Percentiles rank a stretch among this genome's conserved stretches.
phyloP scores from a whole-genome alignment of 1,140 invertebrate species.

The Brachionus koreanus region DNA sequence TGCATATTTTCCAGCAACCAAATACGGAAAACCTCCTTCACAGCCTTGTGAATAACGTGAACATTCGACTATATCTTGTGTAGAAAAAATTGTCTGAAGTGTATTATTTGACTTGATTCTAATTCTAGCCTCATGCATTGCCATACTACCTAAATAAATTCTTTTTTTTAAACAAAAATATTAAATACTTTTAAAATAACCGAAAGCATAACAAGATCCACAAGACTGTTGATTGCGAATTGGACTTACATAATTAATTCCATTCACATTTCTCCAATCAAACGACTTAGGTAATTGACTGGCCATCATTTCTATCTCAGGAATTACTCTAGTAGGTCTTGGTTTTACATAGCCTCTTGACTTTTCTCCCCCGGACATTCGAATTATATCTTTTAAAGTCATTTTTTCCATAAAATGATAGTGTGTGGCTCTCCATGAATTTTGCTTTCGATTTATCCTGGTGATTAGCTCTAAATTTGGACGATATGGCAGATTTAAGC shows the following conservation, averaged over 20 bases:
- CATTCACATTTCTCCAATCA: slow-evolving; percentile 62
- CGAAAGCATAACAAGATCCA: slow-evolving; percentile 63
- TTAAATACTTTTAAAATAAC: slow-evolving; percentile 53
- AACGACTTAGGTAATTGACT: slow-evolving; percentile 58
- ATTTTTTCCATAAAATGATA: slow-evolving; percentile 57
- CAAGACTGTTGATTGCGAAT: slow-evolving; percentile 61
- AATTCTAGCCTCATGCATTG: slow-evolving; percentile 57
- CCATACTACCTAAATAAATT: slow-evolving; percentile 47
- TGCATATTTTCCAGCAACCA: slow-evolving; percentile 61
- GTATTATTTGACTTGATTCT: slow-evolving; percentile 60
- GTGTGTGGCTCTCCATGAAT: slow-evolving; percentile 57
- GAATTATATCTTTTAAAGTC: slow-evolving; percentile 53
- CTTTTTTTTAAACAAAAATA: slow-evolving; percentile 56
- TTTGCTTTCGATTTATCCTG: slow-evolving; percentile 58
- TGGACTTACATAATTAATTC: slow-evolving; percentile 61
- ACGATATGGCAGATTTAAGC: slow-evolving; percentile 43
- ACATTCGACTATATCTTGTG: slow-evolving; percentile 63
- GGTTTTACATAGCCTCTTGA: slow-evolving; percentile 48
- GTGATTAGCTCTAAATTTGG: slow-evolving; percentile 49
- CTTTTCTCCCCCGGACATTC: slow-evolving; percentile 54
- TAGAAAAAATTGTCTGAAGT: slow-evolving; percentile 55
- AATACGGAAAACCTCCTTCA: slow-evolving; percentile 63
- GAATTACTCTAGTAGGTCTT: not conserved
- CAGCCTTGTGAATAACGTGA: slow-evolving; percentile 59
- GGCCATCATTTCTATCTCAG: slow-evolving; percentile 18